These are phyloP conservation scores for Manis pentadactyla DNA, from an alignment of 2,797 vertebrate species.

Conservation along the genomic window DNA sequence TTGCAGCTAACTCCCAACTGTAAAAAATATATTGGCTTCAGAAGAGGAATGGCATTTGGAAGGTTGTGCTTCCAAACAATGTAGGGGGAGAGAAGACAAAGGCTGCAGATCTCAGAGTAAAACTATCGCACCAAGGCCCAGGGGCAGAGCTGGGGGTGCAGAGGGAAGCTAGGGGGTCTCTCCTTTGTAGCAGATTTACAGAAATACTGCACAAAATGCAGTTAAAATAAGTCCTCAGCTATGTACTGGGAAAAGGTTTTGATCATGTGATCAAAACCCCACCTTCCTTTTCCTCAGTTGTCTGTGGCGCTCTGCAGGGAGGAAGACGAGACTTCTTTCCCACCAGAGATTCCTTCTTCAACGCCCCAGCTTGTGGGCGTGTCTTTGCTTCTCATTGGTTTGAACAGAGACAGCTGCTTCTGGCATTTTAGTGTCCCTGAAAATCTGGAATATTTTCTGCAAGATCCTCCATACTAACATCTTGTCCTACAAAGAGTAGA, in stretches of 20 bases:
- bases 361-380: too few species aligned
- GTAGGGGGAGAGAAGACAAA: neutral
- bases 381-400: neutral
- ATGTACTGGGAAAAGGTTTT: neutral
- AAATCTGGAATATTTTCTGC: neutral
- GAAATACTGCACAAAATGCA: neutral
- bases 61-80: constrained; percentile 50
- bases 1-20: constrained; percentile 69
- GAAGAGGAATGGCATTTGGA: constrained; percentile 65
- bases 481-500: neutral
- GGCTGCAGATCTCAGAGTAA: neutral
- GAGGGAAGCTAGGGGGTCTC: neutral
- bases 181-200: constrained; percentile 15
- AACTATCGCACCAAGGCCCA: neutral
- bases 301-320: neutral
- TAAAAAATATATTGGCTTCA: constrained; percentile 71
- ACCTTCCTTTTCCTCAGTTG: neutral
- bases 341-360: neutral
- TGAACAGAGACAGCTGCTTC: neutral
- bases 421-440: neutral
- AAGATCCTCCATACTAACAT: neutral
- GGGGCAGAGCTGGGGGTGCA: neutral
- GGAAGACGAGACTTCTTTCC: neutral
- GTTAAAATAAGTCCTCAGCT: neutral
- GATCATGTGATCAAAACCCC: neutral